phyloP scores from a whole-genome alignment of 1,140 invertebrate species.

The Calliphora vicina region DNA sequence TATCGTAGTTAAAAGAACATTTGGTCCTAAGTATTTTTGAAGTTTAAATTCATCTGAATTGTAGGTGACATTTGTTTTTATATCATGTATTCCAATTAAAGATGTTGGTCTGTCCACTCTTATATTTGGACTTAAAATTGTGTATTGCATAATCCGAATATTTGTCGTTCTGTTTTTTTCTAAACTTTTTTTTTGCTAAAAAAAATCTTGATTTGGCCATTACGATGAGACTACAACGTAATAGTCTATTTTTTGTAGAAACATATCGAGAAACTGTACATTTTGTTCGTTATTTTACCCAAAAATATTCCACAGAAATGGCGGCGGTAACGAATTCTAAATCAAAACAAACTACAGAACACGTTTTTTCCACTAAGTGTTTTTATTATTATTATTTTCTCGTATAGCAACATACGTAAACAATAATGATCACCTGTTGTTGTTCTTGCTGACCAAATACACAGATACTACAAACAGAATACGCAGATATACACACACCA shows the following conservation, averaged over 20 bases:
- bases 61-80: no score
- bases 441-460: background rate
- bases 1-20: no score
- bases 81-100: no score
- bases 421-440: background rate
- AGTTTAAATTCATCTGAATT: no score
- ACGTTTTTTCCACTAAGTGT: constrained; percentile 11
- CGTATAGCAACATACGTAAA: background rate
- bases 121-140: no score
- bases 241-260: background rate
- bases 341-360: constrained; percentile 26
- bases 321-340: constrained; percentile 6
- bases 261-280: constrained; percentile 8
- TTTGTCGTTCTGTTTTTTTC: background rate
- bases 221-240: background rate
- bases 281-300: background rate
- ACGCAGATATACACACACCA: no score
- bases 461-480: no score
- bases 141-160: background rate
- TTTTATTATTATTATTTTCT: background rate
- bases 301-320: background rate
- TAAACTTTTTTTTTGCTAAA: constrained; percentile 12
- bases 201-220: background rate
- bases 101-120: no score
- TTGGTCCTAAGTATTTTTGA: no score